These are phyloP conservation scores for Ahaetulla prasina DNA, from an alignment of 2,113 vertebrate species.

Conservation along the genomic window DNA sequence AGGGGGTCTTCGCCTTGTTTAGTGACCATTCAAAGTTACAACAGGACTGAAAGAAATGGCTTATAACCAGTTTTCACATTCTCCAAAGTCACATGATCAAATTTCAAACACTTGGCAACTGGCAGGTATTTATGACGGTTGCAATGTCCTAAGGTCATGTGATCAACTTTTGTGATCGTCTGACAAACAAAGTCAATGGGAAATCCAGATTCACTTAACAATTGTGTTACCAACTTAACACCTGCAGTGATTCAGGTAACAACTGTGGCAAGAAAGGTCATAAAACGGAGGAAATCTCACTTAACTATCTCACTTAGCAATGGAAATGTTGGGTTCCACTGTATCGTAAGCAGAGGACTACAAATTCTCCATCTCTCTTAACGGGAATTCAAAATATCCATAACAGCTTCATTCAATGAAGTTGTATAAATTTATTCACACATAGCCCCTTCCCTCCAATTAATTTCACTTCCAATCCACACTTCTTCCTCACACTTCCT, in stretches of 20 bases:
- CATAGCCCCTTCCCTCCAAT: background rate
- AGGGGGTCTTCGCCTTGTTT: background rate
- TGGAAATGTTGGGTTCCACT: background rate
- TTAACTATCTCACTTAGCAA: background rate
- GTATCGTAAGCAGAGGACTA: background rate
- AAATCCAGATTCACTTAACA: too few species aligned
- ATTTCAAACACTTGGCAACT: background rate
- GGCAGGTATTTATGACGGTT: too few species aligned
- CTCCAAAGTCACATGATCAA: background rate
- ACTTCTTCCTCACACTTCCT: background rate
- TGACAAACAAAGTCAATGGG: too few species aligned
- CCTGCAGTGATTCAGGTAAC: too few species aligned
- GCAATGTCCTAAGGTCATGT: too few species aligned
- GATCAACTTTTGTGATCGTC: too few species aligned
- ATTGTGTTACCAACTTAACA: too few species aligned
- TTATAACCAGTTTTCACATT: background rate
- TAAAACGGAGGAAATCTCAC: too few species aligned
- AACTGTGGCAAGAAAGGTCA: too few species aligned
- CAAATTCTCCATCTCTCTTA: background rate
- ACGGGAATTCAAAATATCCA: background rate
- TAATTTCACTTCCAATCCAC: background rate
- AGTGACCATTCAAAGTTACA: background rate
- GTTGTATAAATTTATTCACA: background rate
- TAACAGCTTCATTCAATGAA: background rate
- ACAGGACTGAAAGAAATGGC: background rate